Evolutionary conservation across 2,797 vertebrate species (phyloP), one percentile per base, ranked within the genome.

Genomic region (Fratercula arctica): DNA sequence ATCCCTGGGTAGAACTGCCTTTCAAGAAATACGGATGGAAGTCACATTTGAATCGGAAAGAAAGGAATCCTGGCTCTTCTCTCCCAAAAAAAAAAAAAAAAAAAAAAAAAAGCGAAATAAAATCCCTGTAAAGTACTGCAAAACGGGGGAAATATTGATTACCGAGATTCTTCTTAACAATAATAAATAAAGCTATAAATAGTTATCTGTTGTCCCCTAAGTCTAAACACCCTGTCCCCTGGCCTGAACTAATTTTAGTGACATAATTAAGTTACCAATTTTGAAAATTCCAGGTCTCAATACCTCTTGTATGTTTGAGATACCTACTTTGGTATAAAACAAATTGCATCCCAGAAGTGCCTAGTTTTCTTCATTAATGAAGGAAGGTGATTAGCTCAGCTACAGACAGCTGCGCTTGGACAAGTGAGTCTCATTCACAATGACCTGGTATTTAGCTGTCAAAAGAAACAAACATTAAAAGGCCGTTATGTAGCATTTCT

Each of bases 401-500:
- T 91, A 50, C 57, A 81, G 50, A 69, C 21, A 79, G 94, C 92
- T 97, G 96, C 28, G 25, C 97, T 97, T 96, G 95, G 96, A 92
- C 90, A 97, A n/a, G 75, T 41, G 46, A 79, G 39, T 81, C 50
- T 93, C 77, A 81, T 20, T 91, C 96, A 96, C 93, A 95, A 89
- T 95, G 89, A 97, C 90, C 95, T 93, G 80, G 81, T 95, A 95
- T 94, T 83, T 74, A 85, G 95, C 92, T 95, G 93, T 97, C 94
- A 97, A 97, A 96, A 97, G 85, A 95, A 97, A 97, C 92, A 97
- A 97, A 97, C 98, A 93, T 82, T 95, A 95, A 93, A 96, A 96
- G 92, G 95, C 85, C 90, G 72, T 96, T 94, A 88, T 50, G 63
- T 92, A 96, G 85, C 91, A 94, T 96, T 97, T 96, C 77, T 94